Conservation (phyloP, 2,797 vertebrate species). For the Enteromius radiatus region DNA sequence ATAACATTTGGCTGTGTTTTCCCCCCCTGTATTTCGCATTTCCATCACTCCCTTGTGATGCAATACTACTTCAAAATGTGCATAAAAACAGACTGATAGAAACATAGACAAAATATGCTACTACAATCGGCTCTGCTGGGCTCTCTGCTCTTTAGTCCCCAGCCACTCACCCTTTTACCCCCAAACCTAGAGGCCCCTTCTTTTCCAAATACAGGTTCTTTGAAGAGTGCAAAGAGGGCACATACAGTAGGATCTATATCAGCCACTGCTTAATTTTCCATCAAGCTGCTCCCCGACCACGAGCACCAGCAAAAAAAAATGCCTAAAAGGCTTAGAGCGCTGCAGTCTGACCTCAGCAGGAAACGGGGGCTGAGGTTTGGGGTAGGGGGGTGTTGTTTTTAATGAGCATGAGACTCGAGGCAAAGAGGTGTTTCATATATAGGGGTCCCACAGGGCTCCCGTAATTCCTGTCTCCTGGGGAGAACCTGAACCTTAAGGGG, state of each 20-base stretch:
- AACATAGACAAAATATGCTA: background rate
- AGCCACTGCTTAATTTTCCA: conserved; percentile 55
- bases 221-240: conserved; percentile 61
- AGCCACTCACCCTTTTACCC: background rate
- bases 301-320: conserved; percentile 5
- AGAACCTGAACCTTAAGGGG: conserved; percentile 65
- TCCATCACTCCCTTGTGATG: background rate
- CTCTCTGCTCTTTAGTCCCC: background rate
- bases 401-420: conserved; percentile 67
- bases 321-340: conserved; percentile 23
- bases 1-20: too few relatives aligned
- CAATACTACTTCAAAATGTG: background rate
- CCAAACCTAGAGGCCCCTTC: conserved; percentile 41
- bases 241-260: conserved; percentile 61
- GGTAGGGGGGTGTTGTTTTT: conserved; percentile 60
- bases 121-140: background rate
- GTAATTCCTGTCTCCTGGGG: conserved; percentile 66
- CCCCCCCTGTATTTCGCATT: background rate
- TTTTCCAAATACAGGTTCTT: conserved; percentile 61
- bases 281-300: background rate
- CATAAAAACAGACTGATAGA: background rate
- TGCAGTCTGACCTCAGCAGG: conserved; percentile 66
- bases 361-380: conserved; percentile 58
- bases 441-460: conserved; percentile 69
- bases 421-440: conserved; percentile 76